Base-by-base conservation (phyloP, 2,113 vertebrate species). In the Tachuris rubrigastra region DNA sequence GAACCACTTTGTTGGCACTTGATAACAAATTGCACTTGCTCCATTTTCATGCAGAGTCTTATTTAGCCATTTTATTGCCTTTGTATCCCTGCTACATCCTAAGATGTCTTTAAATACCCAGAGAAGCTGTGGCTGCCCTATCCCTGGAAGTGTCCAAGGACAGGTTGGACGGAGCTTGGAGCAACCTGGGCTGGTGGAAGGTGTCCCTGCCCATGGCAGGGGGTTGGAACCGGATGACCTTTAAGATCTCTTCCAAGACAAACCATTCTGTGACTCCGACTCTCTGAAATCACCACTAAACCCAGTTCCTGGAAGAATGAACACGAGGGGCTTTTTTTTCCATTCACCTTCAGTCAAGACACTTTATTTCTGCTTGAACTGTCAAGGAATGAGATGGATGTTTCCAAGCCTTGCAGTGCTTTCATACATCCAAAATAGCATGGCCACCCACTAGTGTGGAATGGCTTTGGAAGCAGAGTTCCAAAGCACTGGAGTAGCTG, bases 261-360 rank as follows among this genome's bases (percentile, higher is more conserved):
- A 56, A 56, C 56, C 41, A 3, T 37, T 49, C 35, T 37, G 63
- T 37, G 41, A 63, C 76, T 69, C 79, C 0, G 63, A 27, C 27
- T 68, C 30, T 27, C 63, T 23, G 25, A 7, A 13, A 55, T 65
- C 86, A 49, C 27, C 24, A 7, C 39, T 46, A 42, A 27, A 49
- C 55, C 42, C 2, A 1, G 30, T 87, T 80, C 37, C 27, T 56
- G 20, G 30, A 30, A 52, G 56, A 74, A 30, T 6, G 6, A 85
- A 17, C 1, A 1, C 2, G 22, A 73, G 25, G 6, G 31, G 7
- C 0, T 9, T 4, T 41, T 27, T n/a, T 67, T 35, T 4, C 31
- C n/a, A 47, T 85, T 92, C 58, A 76, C 81, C 69, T 90, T 58
- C 85, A 72, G 35, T 86, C 30, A 23, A 52, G 60, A 33, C 3